Evolutionary conservation across 1,140 invertebrate species (phyloP), one percentile per base, ranked within the genome.

Genomic region (Lethrus apterus): DNA sequence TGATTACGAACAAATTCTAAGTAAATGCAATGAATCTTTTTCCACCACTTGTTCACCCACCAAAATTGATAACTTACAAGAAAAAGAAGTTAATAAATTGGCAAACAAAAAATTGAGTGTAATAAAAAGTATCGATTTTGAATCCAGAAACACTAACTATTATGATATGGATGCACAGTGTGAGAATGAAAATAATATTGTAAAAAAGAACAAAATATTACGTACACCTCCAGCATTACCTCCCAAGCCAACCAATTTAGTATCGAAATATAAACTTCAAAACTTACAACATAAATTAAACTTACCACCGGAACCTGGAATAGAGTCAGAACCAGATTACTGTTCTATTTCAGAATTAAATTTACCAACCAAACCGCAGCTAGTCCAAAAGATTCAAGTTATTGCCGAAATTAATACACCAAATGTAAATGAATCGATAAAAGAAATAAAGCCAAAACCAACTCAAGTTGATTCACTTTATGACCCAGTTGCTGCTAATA

Each of bases 161-260:
- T 73, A 73, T 55, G 66, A 68, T 45, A 70, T 74, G 64, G 70
- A 69, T 40, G 43, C 55, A 15, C 41, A 60, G 40, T 52, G 55
- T 41, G 26, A 51, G 55, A 55, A 55, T 21, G 67, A 69, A 40
- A 48, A 50, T 41, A 67, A 63, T 45, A 26, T 54, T 54, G 66
- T 73, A 34, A 71, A 73, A 50, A 75, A 70, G 52, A 69, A 60
- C 52, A 78, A 78, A 63, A 73, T 73, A 20, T 69, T 72, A 50
- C 73, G 78, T 57, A 77, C 75, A 32, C 80, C 82, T 19, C 80
- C 81, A 45, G 79, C 78, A 41, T 60, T 83, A 44, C 80, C 80
- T 9, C 81, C 80, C 13, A 83, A 84, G 60, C 81, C 81, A 52
- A 72, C 75, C 64, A 83, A 72, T 71, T 72, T 74, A 60, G 72